Evolutionary conservation across 1,140 invertebrate genomes (phyloP).

Genomic region (Papilio polyxenes): DNA sequence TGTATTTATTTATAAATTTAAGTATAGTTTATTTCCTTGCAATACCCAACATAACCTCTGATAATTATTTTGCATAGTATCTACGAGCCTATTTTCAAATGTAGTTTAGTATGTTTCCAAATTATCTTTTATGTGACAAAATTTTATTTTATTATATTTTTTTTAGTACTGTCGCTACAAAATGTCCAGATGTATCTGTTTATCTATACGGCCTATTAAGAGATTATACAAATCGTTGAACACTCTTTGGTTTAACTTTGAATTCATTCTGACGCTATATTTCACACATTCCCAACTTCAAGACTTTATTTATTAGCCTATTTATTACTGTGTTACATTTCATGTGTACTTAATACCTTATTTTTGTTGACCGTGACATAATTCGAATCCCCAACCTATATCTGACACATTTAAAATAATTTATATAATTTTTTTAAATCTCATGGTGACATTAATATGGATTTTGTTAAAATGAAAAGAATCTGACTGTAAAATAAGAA

Average conservation of each 20-base stretch:
- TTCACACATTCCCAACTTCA: constrained; percentile 48
- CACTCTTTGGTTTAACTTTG: constrained; percentile 36
- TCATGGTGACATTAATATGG: not conserved
- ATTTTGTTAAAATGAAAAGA: not conserved
- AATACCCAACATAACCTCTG: not conserved
- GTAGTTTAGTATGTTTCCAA: not conserved
- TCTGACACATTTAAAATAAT: not conserved
- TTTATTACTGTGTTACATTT: constrained; percentile 34
- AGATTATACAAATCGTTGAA: constrained; percentile 16
- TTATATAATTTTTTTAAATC: not conserved
- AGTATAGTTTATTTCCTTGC: not conserved
- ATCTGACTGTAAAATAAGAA: not conserved
- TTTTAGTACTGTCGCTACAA: not conserved
- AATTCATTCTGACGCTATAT: constrained; percentile 18
- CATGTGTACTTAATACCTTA: constrained; percentile 44
- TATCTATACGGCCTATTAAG: constrained; percentile 39
- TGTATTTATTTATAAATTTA: not conserved
- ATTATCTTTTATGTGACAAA: no score
- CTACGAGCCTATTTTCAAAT: not conserved
- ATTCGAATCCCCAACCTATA: not conserved
- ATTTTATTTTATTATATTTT: no score
- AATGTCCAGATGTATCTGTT: not conserved
- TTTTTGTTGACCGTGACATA: constrained; percentile 26
- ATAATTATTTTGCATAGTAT: not conserved
- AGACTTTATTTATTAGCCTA: constrained; percentile 40